These are phyloP conservation scores for Anaspis maculata DNA, from an alignment of 2,888 invertebrate genomes.

Conservation along the genomic window DNA sequence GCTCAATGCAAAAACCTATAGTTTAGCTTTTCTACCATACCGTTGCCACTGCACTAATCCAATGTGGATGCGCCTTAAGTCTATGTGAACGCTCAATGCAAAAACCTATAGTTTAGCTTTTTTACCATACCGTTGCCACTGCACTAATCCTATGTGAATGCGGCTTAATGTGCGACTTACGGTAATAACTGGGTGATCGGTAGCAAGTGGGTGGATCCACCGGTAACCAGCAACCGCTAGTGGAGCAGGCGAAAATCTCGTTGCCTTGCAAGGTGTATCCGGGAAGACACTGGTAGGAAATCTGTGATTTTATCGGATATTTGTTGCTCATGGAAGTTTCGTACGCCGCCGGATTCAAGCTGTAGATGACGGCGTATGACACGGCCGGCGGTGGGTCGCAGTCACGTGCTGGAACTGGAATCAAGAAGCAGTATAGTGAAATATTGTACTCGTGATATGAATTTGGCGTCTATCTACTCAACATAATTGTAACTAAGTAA, in stretches of 20 bases:
- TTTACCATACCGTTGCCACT: too few species aligned
- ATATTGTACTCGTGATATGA: too few species aligned
- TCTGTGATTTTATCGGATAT: conserved; percentile 34
- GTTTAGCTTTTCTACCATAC: too few species aligned
- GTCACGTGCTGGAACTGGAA: conserved; percentile 33
- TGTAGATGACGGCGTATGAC: conserved; percentile 30
- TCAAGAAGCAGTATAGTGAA: too few species aligned
- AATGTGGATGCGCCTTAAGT: too few species aligned
- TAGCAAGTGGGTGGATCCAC: conserved; percentile 30
- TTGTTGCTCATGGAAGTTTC: conserved; percentile 22
- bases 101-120: too few species aligned
- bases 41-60: too few species aligned
- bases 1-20: too few species aligned
- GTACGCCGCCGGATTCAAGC: conserved; percentile 20
- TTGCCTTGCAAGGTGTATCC: conserved; percentile 39
- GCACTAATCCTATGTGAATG: too few species aligned
- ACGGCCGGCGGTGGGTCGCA: conserved; percentile 37
- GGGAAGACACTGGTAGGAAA: conserved; percentile 39
- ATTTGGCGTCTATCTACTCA: too few species aligned
- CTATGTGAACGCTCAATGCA: too few species aligned
- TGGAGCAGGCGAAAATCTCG: conserved; percentile 34
- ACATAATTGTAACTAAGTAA: too few species aligned
- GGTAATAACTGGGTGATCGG: conserved; percentile 11
- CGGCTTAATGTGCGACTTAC: not conserved
- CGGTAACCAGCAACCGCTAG: conserved; percentile 40